Base-by-base conservation (phyloP, 2,888 invertebrate genomes). In the Allacma fusca region DNA sequence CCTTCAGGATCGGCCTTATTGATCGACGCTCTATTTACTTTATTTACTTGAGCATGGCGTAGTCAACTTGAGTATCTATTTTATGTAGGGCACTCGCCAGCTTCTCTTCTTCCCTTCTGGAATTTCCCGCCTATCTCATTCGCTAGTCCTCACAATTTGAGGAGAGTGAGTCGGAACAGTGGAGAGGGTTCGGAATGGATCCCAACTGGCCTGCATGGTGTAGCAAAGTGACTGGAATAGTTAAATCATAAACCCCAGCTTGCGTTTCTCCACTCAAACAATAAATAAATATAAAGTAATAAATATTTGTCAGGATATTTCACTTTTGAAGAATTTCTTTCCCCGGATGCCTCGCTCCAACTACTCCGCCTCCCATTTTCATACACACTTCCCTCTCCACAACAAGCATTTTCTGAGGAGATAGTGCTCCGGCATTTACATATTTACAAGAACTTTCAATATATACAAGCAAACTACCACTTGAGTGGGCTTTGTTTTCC, bases 201-300 rank as follows among this genome's bases (percentile, higher is more conserved):
- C n/a, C n/a, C n/a, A n/a, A n/a, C 34, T 34, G 5, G 34, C 9
- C 34, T 7, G 34, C 5, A 34, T 34, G 34, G 34, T 34, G 34
- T 34, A 7, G 34, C 5, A 34, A 34, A 34, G 34, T 34, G 34
- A 34, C 5, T 34, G 34, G 5, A 9, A 34, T 34, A 34, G 34
- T 34, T 34, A 34, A 34, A 34, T 34, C 34, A 34, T 34, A 34
- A 4, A 34, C 34, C n/a, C 5, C 34, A 34, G 34, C 34, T 9
- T 34, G 34, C 34, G 5, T 21, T 21, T 4, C 29, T 34, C 28
- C n/a, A 72, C 34, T 72, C 72, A 62, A 59, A 57, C 73, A 64
- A 73, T 73, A 73, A 73, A 73, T 73, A 73, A 73, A 64, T 73
- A 73, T 73, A 64, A 73, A 73, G 73, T 73, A 73, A 73, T 73